phyloP scores from a whole-genome alignment of 2,888 invertebrate genomes.

The Minunthozetes semirufus region DNA sequence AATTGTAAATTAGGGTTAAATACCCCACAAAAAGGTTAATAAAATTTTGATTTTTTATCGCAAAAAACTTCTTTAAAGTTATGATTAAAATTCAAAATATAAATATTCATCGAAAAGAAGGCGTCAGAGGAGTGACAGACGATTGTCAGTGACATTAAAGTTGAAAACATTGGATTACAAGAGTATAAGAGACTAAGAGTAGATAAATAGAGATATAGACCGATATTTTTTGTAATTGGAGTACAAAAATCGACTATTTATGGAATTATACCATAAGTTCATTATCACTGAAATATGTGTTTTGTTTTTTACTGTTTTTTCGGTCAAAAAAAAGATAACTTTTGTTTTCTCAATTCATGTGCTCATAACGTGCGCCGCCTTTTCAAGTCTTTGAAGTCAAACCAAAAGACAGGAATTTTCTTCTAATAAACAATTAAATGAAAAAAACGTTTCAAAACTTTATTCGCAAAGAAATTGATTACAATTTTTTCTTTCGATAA shows the following conservation, averaged over 20 bases:
- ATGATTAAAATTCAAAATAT: not conserved
- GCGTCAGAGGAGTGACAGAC: not conserved
- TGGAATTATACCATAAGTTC: constrained; percentile 23
- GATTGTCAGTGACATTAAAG: constrained; percentile 13
- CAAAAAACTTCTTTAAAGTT: not conserved
- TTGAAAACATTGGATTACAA: not conserved
- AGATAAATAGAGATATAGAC: not conserved
- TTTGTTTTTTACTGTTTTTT: constrained; percentile 5
- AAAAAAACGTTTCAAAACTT: not conserved
- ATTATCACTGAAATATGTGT: not conserved
- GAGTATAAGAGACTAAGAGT: not conserved
- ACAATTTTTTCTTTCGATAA: not conserved
- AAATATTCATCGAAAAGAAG: not conserved
- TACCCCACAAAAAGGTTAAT: not conserved
- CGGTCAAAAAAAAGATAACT: constrained; percentile 19
- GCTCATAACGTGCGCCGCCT: not conserved
- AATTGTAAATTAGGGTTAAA: not conserved
- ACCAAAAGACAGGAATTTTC: too few relatives aligned
- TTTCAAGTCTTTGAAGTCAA: not conserved
- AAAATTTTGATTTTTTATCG: not conserved
- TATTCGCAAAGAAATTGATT: not conserved
- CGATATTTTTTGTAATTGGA: not conserved
- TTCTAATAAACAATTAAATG: too few relatives aligned
- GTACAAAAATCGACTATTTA: not conserved
- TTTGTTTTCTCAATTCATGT: not conserved